Conservation (phyloP, 2,888 invertebrate genomes). For the Hemithea aestivaria region DNA sequence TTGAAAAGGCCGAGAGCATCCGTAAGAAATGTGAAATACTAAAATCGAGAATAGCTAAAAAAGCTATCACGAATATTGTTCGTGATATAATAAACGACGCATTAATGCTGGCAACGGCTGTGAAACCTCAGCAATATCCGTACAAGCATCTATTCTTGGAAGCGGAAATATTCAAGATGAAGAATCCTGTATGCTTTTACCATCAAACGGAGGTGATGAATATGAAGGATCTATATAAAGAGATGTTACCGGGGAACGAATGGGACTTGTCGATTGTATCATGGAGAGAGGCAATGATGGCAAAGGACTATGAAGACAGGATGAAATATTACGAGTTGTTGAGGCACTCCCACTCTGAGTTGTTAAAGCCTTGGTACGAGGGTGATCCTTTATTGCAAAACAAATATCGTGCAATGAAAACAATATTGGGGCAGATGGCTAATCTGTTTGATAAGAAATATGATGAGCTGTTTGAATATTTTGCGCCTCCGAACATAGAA, state of each 20-base stretch:
- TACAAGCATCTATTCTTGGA: constrained; percentile 60
- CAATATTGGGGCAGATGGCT: constrained; percentile 48
- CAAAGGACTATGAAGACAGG: constrained; percentile 54
- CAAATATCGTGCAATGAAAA: constrained; percentile 51
- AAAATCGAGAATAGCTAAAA: constrained; percentile 41
- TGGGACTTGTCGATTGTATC: constrained; percentile 61
- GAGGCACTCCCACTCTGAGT: constrained; percentile 43
- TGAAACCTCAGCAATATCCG: constrained; percentile 51
- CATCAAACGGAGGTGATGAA: constrained; percentile 63
- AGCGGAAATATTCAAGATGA: constrained; percentile 62
- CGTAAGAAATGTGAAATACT: constrained; percentile 39
- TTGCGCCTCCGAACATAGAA: not conserved
- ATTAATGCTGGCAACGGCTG: constrained; percentile 38
- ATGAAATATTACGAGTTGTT: constrained; percentile 56
- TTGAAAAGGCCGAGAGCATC: constrained; percentile 41
- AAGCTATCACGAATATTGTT: constrained; percentile 40
- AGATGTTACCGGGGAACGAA: constrained; percentile 41
- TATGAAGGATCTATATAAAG: constrained; percentile 48
- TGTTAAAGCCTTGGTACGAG: constrained; percentile 61
- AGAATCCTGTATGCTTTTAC: constrained; percentile 65
- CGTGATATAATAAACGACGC: constrained; percentile 39
- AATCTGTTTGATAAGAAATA: constrained; percentile 53
- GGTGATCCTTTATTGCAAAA: constrained; percentile 44
- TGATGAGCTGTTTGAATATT: constrained; percentile 29
- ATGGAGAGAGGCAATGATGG: constrained; percentile 61